Conservation (phyloP, 2,888 invertebrate species). For the Crocallis elinguaria region DNA sequence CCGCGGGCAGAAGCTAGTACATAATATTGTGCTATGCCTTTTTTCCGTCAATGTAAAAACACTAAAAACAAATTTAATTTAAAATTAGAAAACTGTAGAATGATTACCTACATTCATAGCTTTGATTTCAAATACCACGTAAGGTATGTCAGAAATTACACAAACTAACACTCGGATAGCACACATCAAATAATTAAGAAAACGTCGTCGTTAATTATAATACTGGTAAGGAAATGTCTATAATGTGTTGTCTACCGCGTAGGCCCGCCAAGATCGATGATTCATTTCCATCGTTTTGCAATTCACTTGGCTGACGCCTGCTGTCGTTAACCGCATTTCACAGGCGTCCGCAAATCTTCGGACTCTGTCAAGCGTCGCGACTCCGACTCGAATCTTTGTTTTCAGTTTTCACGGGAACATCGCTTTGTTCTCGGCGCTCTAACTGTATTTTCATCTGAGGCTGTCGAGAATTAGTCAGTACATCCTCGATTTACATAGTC, state of each 20-base stretch:
- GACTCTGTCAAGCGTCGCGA: slow-evolving; percentile 31
- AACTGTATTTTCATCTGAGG: slow-evolving; percentile 63
- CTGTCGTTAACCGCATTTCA: slow-evolving; percentile 51
- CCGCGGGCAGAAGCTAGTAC: too few relatives aligned
- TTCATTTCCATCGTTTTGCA: slow-evolving; percentile 33
- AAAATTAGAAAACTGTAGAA: too few relatives aligned
- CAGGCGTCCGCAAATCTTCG: slow-evolving; percentile 39
- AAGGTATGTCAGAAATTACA: too few relatives aligned
- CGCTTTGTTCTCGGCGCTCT: slow-evolving; percentile 48
- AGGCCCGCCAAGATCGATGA: slow-evolving; percentile 27
- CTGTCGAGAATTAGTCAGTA: slow-evolving; percentile 63
- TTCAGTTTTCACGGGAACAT: slow-evolving; percentile 39
- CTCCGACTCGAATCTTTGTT: slow-evolving; percentile 27
- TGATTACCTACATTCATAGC: too few relatives aligned
- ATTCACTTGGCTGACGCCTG: slow-evolving; percentile 24
- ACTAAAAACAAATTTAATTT: too few relatives aligned
- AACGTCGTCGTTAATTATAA: slow-evolving; percentile 6
- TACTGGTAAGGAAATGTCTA: slow-evolving; percentile 24
- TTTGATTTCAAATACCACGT: too few relatives aligned
- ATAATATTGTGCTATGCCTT: too few relatives aligned
- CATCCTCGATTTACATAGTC: slow-evolving; percentile 78
- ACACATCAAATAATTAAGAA: not conserved
- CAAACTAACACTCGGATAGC: too few relatives aligned
- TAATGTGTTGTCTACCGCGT: slow-evolving; percentile 12
- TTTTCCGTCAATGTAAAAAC: too few relatives aligned